Evolutionary conservation across 2,797 vertebrate genomes (phyloP), one percentile per base, ranked within the genome.

Genomic region (Catharus ustulatus): DNA sequence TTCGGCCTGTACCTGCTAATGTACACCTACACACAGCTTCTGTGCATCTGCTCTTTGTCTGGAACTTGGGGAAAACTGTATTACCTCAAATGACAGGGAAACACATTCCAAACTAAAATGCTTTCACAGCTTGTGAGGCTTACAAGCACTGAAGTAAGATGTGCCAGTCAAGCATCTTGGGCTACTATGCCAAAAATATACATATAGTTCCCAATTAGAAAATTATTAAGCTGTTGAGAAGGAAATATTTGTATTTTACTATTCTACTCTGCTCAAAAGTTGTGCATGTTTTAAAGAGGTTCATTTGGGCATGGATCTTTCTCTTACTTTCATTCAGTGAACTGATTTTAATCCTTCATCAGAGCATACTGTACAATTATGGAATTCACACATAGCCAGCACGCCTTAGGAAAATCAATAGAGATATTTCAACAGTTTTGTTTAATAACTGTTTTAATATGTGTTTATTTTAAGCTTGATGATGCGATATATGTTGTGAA

Each of bases 1-100:
- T 86, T 95, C 83, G 48, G 90, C 63, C 83, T 96, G 91, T 96
- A 96, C 94, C 95, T 96, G 95, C 30, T 94, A 95, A 95, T 81
- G 83, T 91, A 95, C 95, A 96, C 94, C 91, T 95, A 94, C 93
- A 88, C 91, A 81, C 1, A 76, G 51, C 83, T 84, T 92, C 89
- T 89, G 89, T 92, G 91, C 92, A 84, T 96, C 93, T 95, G 94
- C 38, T 96, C 67, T 95, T 95, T 94, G 93, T 94, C 95, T 92
- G 69, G 78, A 82, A 81, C 66, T 85, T 72, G 76, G 23, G 69
- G 27, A 67, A 88, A 92, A 91, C 34, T 81, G 20, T 21, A 40
- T 84, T 94, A 87, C 91, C 82, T 96, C 79, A 88, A 62, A 75
- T 84, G 89, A 86, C 74, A 62, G 32, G 30, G n/a, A 71, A 86